Evolutionary conservation across 2,797 vertebrate species (phyloP).

Genomic region (Pipistrellus pygmaeus): DNA sequence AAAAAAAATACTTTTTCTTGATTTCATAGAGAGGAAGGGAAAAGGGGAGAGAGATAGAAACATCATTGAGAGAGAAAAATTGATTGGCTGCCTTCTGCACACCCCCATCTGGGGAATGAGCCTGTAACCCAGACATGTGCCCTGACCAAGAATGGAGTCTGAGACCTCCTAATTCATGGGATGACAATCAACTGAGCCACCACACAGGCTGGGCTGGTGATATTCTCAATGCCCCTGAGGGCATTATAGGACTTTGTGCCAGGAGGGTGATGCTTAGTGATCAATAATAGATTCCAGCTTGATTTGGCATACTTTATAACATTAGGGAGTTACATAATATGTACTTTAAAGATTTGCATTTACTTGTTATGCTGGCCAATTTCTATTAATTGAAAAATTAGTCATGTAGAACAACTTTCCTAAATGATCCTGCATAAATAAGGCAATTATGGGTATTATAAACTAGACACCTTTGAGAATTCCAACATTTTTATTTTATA

Average conservation of each 20-base stretch:
- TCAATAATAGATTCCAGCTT: conserved; percentile 28
- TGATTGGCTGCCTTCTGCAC: no score
- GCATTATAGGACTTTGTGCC: neutral
- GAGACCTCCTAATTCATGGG: no score
- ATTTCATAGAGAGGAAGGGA: no score
- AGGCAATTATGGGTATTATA: conserved; percentile 45
- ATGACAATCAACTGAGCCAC: no score
- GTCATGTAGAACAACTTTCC: conserved; percentile 49
- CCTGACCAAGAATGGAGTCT: no score
- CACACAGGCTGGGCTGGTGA: no score
- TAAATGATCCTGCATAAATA: conserved; percentile 44
- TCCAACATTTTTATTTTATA: conserved; percentile 49
- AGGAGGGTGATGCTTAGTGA: conserved; percentile 10
- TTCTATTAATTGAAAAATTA: conserved; percentile 61
- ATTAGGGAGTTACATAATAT: conserved; percentile 43
- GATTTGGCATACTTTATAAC: conserved; percentile 14
- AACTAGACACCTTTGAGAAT: conserved; percentile 51
- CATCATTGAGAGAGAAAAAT: no score
- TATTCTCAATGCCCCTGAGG: neutral
- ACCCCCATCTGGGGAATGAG: no score
- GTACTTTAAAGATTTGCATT: conserved; percentile 56
- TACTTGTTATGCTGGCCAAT: conserved; percentile 52
- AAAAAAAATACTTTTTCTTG: no score
- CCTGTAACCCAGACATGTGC: no score
- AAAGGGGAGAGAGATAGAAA: no score